These are phyloP conservation scores for Maccullochella peelii DNA, from an alignment of 2,113 vertebrate genomes.

Conservation along the genomic window DNA sequence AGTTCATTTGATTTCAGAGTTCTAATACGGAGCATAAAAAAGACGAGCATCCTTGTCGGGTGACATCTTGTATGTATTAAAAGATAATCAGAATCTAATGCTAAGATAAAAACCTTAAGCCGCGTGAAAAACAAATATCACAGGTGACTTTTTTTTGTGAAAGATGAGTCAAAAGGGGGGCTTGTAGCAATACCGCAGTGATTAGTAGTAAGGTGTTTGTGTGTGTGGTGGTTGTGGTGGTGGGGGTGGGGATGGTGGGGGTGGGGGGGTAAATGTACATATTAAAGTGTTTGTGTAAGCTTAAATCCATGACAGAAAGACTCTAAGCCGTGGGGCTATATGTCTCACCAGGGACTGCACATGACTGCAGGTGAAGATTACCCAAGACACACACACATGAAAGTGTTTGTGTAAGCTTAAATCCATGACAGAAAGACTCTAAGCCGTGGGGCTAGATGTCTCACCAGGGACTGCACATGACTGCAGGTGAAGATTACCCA, in stretches of 20 bases:
- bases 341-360: constrained; percentile 44
- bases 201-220: constrained; percentile 1
- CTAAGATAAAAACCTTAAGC: neutral
- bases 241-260: neutral
- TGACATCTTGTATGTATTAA: neutral
- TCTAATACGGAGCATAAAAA: neutral
- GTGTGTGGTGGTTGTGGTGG: neutral
- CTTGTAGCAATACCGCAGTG: neutral
- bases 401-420: constrained; percentile 7
- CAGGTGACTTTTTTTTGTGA: constrained; percentile 23
- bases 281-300: neutral
- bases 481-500: constrained; percentile 59
- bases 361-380: constrained; percentile 61
- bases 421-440: constrained; percentile 40
- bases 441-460: constrained; percentile 44
- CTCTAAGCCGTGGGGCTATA: constrained; percentile 36
- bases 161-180: constrained; percentile 4
- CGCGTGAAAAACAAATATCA: neutral
- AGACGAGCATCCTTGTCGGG: neutral
- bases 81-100: neutral
- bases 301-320: constrained; percentile 45
- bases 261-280: neutral
- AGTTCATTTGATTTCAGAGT: constrained; percentile 14
- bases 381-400: constrained; percentile 15
- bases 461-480: constrained; percentile 44